phyloP scores from a whole-genome alignment of 2,113 vertebrate genomes.

The Macrotis lagotis region DNA sequence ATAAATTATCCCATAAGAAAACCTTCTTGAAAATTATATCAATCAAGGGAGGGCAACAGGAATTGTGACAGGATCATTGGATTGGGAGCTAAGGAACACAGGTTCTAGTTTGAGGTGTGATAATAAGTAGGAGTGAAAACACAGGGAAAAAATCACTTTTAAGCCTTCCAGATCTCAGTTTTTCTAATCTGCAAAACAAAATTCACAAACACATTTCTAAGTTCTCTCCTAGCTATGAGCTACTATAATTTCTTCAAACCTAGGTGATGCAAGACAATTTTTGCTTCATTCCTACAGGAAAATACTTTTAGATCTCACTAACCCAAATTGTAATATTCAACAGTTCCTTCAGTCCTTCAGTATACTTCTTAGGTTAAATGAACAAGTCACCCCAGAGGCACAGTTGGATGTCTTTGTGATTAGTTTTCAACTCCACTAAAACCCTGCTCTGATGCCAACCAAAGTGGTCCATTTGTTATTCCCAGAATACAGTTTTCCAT shows the following conservation, averaged over 20 bases:
- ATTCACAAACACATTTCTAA: neutral
- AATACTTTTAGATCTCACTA: neutral
- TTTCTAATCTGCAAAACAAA: neutral
- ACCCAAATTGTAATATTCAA: neutral
- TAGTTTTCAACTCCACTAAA: neutral
- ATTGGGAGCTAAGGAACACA: neutral
- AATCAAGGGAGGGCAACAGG: neutral
- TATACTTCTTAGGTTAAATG: neutral
- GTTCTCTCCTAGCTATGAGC: neutral
- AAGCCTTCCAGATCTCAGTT: neutral
- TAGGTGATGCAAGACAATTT: neutral
- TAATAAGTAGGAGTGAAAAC: neutral
- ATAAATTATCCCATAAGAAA: neutral
- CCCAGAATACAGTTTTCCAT: neutral
- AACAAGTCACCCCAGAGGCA: neutral
- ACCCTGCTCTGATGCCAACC: neutral
- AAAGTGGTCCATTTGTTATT: neutral
- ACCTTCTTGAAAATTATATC: neutral
- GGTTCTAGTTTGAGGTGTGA: neutral
- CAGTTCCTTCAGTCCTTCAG: neutral
- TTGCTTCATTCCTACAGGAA: neutral
- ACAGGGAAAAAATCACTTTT: neutral
- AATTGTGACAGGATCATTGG: neutral
- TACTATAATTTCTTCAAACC: neutral
- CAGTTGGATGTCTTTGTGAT: neutral